Evolutionary conservation across 2,797 vertebrate species (phyloP), one percentile per base, ranked within the genome.

Genomic region (Peromyscus eremicus): DNA sequence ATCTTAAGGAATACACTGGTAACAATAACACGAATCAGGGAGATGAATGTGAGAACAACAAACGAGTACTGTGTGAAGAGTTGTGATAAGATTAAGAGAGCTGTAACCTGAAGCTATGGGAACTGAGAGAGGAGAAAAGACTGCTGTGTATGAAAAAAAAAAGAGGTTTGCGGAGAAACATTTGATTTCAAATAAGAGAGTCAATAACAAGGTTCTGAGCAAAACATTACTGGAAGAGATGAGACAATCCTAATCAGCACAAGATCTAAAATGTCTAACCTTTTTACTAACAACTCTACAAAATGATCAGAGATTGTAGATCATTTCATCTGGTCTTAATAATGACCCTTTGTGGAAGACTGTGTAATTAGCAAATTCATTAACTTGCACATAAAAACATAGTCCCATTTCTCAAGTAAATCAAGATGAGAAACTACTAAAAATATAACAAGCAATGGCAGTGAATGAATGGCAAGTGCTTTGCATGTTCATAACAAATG

Each of bases 21-120:
- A 43, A 46, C 4, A 17, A 43, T n/a, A 84, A 52, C 32, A 55
- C 64, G 82, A 86, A 46, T 34, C 21, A 64, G 68, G 77, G 84
- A 83, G 83, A 71, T 0, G 52, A 37, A 40, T 1, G 32, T 89
- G 70, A 46, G 46, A 88, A 96, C 52, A 0, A 16, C 4, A 34
- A 14, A 5, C 6, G 40, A 82, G 11, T 27, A 12, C 16, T 89
- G 11, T 37, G 66, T 40, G 70, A 32, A 64, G 32, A 75, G 32
- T 17, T 40, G 40, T 6, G 49, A 57, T 6, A 60, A n/a, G 25
- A 46, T 12, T 21, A 32, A 71, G 37, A n/a, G 70, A 29, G 46
- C 37, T 81, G 83, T 71, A 93, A 96, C 55, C 34, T 57, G 93
- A 97, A 80, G 92, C 95, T 32, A 43, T 93, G 80, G 84, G 95